Conservation (phyloP, 2,113 vertebrate genomes). For the Microcebus lehilahytsara region DNA sequence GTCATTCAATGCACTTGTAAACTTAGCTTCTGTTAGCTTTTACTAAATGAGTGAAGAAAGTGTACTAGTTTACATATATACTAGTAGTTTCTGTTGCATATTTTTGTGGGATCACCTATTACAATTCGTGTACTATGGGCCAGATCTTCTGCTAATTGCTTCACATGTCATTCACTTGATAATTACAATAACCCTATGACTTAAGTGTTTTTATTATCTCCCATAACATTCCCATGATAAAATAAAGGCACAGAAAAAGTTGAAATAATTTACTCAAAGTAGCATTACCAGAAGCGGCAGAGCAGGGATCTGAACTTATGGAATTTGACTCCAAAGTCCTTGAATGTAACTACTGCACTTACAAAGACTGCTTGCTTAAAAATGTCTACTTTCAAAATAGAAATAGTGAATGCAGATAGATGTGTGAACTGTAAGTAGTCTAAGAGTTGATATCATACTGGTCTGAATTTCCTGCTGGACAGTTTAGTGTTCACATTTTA, state of each 20-base stretch:
- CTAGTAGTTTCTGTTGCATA: neutral
- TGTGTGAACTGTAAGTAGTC: neutral
- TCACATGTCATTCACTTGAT: neutral
- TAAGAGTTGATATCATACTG: neutral
- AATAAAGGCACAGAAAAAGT: neutral
- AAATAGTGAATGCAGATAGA: neutral
- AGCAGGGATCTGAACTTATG: constrained; percentile 12
- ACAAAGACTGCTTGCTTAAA: neutral
- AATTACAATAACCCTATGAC: neutral
- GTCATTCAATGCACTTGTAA: neutral
- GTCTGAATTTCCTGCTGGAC: constrained; percentile 39
- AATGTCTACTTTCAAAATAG: neutral
- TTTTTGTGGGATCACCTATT: neutral
- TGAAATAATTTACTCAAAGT: neutral
- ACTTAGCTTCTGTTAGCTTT: neutral
- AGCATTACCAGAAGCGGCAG: neutral
- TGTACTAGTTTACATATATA: neutral
- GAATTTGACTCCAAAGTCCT: neutral
- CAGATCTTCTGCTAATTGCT: neutral
- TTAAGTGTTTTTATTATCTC: neutral
- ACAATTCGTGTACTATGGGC: neutral
- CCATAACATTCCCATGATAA: neutral
- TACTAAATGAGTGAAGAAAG: neutral
- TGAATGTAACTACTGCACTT: neutral
- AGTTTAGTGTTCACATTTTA: constrained; percentile 44